Base-by-base conservation (phyloP, 2,113 vertebrate genomes). In the Uropsilus gracilis region DNA sequence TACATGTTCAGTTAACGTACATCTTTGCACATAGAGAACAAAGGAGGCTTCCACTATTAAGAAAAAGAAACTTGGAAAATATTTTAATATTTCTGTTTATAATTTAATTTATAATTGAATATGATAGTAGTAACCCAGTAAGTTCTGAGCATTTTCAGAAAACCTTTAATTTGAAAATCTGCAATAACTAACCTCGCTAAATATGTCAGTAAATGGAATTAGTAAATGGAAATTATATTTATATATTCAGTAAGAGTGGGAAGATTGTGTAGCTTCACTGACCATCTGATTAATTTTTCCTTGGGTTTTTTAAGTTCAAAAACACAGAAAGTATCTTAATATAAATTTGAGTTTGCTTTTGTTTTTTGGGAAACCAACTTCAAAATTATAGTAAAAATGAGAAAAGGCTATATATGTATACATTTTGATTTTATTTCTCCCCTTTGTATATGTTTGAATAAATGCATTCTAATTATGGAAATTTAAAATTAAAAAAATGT, bases 121-220 rank as follows among this genome's bases (percentile, higher is more conserved):
- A 48, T 6, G 42, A 2, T 77, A 46, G 83, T 86, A 86, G 46
- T 91, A 75, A 76, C 46, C 16, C 39, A 53, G n/a, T 59, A 93
- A 77, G 5, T 87, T 73, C 22, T 84, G 64, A 94, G 37, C n/a
- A 90, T 95, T 95, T 95, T 87, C 30, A 77, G 80, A 84, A 94
- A 89, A 77, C n/a, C 37, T 13, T 37, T 32, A 61, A 24, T 53
- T 82, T 80, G 85, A 81, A 28, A 86, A 57, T 71, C 37, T 80
- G 39, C 14, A 50, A 1, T 81, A 82, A 81, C 73, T 69, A 63
- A 83, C 18, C 24, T 89, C 30, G 42, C 8, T 30, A 14, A 82
- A 6, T 57, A 42, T 84, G 64, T 53, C 22, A 61, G n/a, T 17
- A 64, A 73, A 18, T 78, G 16, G 22, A 89, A 69, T 91, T 94